Conservation (phyloP, 2,113 vertebrate genomes). For the Carlito syrichta region DNA sequence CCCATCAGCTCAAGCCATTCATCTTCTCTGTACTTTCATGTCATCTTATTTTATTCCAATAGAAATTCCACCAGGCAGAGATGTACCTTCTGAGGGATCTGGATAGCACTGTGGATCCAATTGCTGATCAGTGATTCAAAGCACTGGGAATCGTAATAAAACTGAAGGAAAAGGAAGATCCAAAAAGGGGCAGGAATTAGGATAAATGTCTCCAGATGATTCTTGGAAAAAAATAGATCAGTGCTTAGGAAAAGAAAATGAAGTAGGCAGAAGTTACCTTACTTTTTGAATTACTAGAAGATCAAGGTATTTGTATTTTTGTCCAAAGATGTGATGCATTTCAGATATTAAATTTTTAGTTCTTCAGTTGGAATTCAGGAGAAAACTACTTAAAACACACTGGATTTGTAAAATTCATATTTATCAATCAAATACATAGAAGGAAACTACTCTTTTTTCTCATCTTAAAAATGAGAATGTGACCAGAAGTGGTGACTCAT, state of each 20-base stretch:
- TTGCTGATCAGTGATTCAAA: neutral
- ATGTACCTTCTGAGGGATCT: conserved; percentile 31
- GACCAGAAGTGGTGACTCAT: too few species aligned
- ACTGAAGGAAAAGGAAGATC: neutral
- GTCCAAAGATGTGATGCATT: neutral
- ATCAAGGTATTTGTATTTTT: conserved; percentile 4
- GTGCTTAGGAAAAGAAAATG: neutral
- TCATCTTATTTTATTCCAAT: conserved; percentile 64
- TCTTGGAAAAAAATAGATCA: neutral
- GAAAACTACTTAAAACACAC: neutral
- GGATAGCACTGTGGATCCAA: neutral
- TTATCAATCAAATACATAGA: neutral
- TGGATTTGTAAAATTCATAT: neutral
- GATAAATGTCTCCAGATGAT: neutral
- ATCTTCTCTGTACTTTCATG: conserved; percentile 60
- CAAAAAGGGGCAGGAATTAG: neutral
- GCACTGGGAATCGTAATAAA: neutral
- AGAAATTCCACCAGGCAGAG: conserved; percentile 34
- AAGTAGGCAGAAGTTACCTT: neutral
- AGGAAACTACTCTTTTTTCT: neutral
- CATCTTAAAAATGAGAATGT: neutral
- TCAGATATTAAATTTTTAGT: neutral
- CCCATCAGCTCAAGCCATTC: conserved; percentile 71
- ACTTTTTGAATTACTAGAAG: neutral
- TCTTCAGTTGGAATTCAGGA: neutral